phyloP scores from a whole-genome alignment of 2,113 vertebrate genomes.

The Paracyprichromis sp. region DNA sequence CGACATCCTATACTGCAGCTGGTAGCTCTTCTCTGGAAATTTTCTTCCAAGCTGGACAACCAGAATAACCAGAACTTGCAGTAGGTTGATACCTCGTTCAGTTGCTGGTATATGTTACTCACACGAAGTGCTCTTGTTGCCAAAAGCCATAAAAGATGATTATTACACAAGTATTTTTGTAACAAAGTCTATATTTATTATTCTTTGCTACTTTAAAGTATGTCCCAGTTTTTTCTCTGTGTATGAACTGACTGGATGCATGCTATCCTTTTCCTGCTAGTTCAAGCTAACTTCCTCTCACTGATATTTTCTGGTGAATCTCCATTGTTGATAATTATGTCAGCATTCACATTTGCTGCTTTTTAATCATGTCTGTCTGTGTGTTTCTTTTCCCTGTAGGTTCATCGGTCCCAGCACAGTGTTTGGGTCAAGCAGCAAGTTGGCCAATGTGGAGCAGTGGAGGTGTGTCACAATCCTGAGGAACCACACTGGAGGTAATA shows the following conservation, averaged over 20 bases:
- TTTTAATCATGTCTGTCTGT: background rate
- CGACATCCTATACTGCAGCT: background rate
- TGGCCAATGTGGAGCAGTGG: conserved; percentile 98
- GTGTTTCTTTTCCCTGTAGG: conserved; percentile 50
- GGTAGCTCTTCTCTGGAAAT: background rate
- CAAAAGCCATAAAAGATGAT: background rate
- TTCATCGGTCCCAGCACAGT: conserved; percentile 95
- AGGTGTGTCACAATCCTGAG: conserved; percentile 93
- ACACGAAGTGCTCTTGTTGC: background rate
- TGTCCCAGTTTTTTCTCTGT: background rate
- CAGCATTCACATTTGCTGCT: background rate
- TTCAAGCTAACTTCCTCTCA: background rate
- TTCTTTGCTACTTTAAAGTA: background rate
- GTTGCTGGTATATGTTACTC: background rate
- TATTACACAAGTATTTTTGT: background rate
- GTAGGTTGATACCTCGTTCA: background rate
- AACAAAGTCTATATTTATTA: background rate
- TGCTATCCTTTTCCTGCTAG: background rate
- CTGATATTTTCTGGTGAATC: background rate
- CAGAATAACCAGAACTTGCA: background rate
- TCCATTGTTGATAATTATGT: background rate
- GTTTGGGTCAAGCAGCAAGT: conserved; percentile 94
- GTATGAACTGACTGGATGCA: background rate
- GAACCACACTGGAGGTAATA: conserved; percentile 89
- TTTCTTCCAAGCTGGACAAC: fast-evolving